A percentile compares a stretch with the other conserved stretches of the same genome.
phyloP scores from a whole-genome alignment of 2,113 vertebrate species.

The Drymodes brunneopygia region DNA sequence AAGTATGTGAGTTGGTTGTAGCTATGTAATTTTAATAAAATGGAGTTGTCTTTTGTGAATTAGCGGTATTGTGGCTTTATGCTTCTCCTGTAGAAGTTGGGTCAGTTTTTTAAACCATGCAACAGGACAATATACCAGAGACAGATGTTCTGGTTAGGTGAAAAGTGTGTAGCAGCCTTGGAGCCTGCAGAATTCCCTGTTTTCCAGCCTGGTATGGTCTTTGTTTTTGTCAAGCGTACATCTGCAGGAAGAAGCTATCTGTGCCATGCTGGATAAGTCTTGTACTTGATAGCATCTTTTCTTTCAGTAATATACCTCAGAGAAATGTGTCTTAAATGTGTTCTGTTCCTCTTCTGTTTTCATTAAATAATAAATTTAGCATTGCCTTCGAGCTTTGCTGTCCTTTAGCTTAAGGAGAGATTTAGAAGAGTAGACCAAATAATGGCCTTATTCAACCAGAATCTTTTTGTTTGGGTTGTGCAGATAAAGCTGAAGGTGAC shows the following conservation, averaged over 20 bases:
- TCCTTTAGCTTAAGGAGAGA: not conserved
- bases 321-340: not conserved
- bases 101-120: not conserved
- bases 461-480: not conserved
- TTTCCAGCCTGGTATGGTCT: not conserved
- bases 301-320: not conserved
- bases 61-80: not conserved
- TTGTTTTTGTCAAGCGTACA: not conserved
- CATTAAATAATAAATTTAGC: not conserved
- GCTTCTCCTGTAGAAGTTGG: not conserved
- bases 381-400: not conserved
- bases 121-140: not conserved
- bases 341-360: not conserved
- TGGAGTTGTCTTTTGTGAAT: not conserved
- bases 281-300: not conserved
- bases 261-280: not conserved
- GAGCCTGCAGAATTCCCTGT: not conserved
- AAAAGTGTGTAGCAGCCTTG: accelerated
- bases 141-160: not conserved
- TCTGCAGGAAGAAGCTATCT: not conserved
- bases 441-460: not conserved
- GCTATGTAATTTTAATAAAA: not conserved
- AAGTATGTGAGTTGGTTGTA: not conserved
- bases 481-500: not conserved
- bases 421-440: not conserved